phyloP scores from a whole-genome alignment of 2,113 vertebrate genomes.

The Oncorhynchus keta region DNA sequence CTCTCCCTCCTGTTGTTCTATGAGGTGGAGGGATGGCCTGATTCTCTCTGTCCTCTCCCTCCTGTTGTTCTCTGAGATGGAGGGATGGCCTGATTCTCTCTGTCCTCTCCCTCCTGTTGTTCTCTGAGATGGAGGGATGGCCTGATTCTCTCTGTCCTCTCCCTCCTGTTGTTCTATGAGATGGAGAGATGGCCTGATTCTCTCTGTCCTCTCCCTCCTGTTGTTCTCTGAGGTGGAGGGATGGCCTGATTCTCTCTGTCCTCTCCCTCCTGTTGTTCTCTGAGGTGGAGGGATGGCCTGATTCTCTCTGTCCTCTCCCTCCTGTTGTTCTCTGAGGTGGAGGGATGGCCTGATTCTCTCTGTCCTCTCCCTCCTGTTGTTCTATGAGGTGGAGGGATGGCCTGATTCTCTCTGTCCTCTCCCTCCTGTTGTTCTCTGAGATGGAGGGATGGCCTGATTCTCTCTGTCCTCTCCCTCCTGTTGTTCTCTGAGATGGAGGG shows the following conservation, averaged over 20 bases:
- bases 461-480: constrained; percentile 46
- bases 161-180: constrained; percentile 21
- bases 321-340: constrained; percentile 8
- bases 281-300: not conserved
- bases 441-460: not conserved
- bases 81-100: constrained; percentile 16
- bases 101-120: constrained; percentile 39
- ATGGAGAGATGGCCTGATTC: too few species aligned
- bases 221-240: too few species aligned
- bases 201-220: constrained; percentile 46
- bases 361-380: constrained; percentile 39
- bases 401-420: constrained; percentile 36
- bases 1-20: constrained; percentile 26
- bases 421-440: constrained; percentile 22
- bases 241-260: constrained; percentile 38
- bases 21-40: too few species aligned
- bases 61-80: constrained; percentile 8
- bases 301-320: constrained; percentile 44
- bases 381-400: too few species aligned
- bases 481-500: too few species aligned
- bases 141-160: constrained; percentile 36
- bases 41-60: constrained; percentile 43
- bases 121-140: too few species aligned
- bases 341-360: constrained; percentile 17
- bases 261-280: constrained; percentile 27